These are phyloP conservation scores for Tenthredo mesomela DNA, from an alignment of 2,888 invertebrate genomes.

Conservation along the genomic window DNA sequence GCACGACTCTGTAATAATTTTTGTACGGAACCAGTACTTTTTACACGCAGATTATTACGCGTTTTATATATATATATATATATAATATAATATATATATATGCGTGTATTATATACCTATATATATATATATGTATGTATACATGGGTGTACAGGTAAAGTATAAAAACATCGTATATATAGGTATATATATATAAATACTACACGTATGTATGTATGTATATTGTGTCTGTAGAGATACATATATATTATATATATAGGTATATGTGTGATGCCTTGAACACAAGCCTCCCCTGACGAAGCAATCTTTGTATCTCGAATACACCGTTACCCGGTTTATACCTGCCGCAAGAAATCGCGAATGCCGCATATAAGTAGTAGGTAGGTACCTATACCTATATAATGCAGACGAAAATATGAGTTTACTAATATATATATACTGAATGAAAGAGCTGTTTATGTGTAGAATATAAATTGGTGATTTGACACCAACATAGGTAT, in stretches of 20 bases:
- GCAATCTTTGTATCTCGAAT: conserved; percentile 28
- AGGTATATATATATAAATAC: not conserved
- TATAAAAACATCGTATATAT: not conserved
- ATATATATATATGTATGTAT: not conserved
- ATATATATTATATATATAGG: not conserved
- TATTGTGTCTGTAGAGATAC: not conserved
- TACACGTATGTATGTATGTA: not conserved
- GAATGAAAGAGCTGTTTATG: not conserved
- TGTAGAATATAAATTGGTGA: not conserved
- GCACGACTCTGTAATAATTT: not conserved
- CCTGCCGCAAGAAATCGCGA: conserved; percentile 14
- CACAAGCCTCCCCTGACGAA: not conserved
- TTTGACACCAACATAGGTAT: not conserved
- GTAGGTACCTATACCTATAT: too few relatives aligned
- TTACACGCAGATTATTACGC: not conserved
- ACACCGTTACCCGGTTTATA: conserved; percentile 16
- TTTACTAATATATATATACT: not conserved
- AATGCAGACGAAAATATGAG: not conserved
- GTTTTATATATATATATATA: not conserved
- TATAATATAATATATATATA: not conserved
- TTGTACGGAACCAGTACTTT: not conserved
- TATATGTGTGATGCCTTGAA: not conserved
- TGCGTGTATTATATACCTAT: not conserved
- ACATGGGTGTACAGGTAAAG: not conserved
- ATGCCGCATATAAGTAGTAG: not conserved